Conservation (phyloP, 2,113 vertebrate species). For the Nibea coibor region DNA sequence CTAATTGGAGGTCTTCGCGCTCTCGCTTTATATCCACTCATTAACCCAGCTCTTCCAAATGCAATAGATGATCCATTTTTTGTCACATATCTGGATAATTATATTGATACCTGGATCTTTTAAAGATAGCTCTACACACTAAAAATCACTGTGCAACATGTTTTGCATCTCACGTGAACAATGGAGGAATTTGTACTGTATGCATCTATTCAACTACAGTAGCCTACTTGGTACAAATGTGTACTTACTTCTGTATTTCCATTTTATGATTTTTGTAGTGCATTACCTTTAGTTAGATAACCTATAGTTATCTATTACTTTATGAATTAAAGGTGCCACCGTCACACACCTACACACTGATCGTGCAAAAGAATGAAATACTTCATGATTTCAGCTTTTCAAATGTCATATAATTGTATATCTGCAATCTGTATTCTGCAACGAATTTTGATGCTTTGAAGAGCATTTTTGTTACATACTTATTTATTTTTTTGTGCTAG, state of each 20-base stretch:
- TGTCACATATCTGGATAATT: conserved; percentile 3
- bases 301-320: background rate
- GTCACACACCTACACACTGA: too few relatives aligned
- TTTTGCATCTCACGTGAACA: background rate
- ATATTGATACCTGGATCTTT: background rate
- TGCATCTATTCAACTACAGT: background rate
- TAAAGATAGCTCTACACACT: background rate
- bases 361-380: background rate
- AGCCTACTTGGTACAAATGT: background rate
- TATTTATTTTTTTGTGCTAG: too few relatives aligned
- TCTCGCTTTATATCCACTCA: conserved; percentile 45
- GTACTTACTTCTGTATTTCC: background rate
- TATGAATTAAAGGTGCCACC: background rate
- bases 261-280: background rate
- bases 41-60: conserved; percentile 23
- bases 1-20: conserved; percentile 66
- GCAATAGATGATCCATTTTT: conserved; percentile 11
- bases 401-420: background rate
- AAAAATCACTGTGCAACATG: background rate
- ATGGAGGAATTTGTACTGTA: background rate
- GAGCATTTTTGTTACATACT: too few relatives aligned
- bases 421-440: too few relatives aligned
- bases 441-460: too few relatives aligned
- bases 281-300: background rate
- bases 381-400: background rate